Percentiles rank a stretch among this genome's conserved stretches.
These are phyloP conservation scores for Thripadectes ignobilis DNA, from an alignment of 2,797 vertebrate species.

Conservation along the genomic window DNA sequence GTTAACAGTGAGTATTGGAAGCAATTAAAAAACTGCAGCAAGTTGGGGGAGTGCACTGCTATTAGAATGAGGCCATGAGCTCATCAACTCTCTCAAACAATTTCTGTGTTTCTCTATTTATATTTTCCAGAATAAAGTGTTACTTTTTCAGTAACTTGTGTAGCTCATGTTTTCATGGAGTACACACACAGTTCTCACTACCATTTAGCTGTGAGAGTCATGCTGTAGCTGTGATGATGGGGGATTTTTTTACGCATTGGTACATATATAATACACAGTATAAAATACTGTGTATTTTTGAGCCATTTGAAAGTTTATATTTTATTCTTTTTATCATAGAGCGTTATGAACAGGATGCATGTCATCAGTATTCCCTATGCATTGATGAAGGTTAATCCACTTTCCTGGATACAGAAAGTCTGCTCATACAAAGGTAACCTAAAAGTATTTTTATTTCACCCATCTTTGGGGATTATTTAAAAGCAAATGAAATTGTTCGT, in stretches of 20 bases:
- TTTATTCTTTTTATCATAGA: slow-evolving; percentile 73
- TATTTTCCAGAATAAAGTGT: neutral
- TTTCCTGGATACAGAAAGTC: slow-evolving; percentile 98
- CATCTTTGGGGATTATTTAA: neutral
- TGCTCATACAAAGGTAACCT: slow-evolving; percentile 90
- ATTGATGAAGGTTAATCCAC: slow-evolving; percentile 96
- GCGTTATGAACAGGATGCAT: slow-evolving; percentile 94
- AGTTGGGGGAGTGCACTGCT: neutral
- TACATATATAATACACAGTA: neutral
- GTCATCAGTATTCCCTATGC: slow-evolving; percentile 96
- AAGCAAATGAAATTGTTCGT: neutral
- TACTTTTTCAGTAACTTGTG: neutral
- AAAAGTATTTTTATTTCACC: neutral
- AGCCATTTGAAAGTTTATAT: neutral
- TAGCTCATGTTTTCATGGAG: neutral
- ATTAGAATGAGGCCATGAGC: neutral
- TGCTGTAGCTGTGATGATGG: neutral
- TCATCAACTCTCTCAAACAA: neutral
- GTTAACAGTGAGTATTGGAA: slow-evolving; percentile 84
- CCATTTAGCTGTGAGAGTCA: neutral
- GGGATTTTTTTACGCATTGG: neutral
- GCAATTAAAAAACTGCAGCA: neutral
- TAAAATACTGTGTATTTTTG: neutral
- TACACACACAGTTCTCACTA: neutral
- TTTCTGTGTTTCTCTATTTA: neutral